phyloP scores from a whole-genome alignment of 2,113 vertebrate species.

The human (Homo sapiens) region GRCh38 chr4:149728001-149728500 shows the following conservation, averaged over 20 bases:
- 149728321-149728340: not conserved
- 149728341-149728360: not conserved
- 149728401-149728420: not conserved
- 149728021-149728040: not conserved
- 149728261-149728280: not conserved
- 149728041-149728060: not conserved
- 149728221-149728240: not conserved
- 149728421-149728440: not conserved
- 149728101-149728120: not conserved
- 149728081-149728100: not conserved
- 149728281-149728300: not conserved
- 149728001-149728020: not conserved
- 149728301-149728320: not conserved
- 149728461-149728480: not conserved
- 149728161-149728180: not conserved
- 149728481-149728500: not conserved
- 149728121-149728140: not conserved
- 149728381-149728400: not conserved
- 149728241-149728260: not conserved
- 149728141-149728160: not conserved
- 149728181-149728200: not conserved
- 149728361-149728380: not conserved
- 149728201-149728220: not conserved
- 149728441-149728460: not conserved
- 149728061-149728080: not conserved